A percentile compares a stretch with the other conserved stretches of the same genome.
phyloP scores from a whole-genome alignment of 2,888 invertebrate genomes.

The Drosophila differens region DNA sequence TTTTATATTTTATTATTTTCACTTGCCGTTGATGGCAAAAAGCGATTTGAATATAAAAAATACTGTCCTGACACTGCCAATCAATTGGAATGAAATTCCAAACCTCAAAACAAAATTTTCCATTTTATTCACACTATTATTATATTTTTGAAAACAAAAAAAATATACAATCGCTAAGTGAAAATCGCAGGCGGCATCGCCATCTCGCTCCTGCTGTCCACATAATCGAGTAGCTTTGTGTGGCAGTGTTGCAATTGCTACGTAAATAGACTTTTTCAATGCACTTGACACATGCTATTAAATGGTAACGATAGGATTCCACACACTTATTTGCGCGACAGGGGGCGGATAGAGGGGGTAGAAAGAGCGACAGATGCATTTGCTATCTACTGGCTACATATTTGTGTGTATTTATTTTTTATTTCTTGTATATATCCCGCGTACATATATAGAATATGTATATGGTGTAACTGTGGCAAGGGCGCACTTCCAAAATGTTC shows the following conservation, averaged over 20 bases:
- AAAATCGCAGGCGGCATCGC: conserved; percentile 21
- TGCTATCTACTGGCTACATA: conserved; percentile 21
- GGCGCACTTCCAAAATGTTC: conserved; percentile 12
- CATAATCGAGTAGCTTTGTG: neutral
- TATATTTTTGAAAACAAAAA: conserved; percentile 16
- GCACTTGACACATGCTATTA: conserved; percentile 81
- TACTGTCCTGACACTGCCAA: conserved; percentile 16
- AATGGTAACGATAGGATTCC: conserved; percentile 63
- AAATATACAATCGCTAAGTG: conserved; percentile 41
- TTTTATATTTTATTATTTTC: conserved; percentile 11
- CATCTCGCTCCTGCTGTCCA: conserved; percentile 1
- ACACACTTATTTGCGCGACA: neutral
- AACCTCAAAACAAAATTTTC: conserved; percentile 56
- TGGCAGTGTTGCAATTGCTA: conserved; percentile 66
- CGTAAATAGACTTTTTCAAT: conserved; percentile 82
- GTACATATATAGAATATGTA: conserved; percentile 60
- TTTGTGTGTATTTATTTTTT: conserved; percentile 19
- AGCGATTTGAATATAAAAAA: conserved; percentile 8
- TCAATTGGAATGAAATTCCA: conserved; percentile 43
- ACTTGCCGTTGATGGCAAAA: conserved; percentile 4
- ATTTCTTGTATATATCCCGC: conserved; percentile 4
- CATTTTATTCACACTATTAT: neutral
- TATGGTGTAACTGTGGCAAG: conserved; percentile 59
- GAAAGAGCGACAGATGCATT: conserved; percentile 45
- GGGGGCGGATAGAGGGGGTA: neutral